Evolutionary conservation across 2,888 invertebrate genomes (phyloP).

Genomic region (Amphipoea lucens): DNA sequence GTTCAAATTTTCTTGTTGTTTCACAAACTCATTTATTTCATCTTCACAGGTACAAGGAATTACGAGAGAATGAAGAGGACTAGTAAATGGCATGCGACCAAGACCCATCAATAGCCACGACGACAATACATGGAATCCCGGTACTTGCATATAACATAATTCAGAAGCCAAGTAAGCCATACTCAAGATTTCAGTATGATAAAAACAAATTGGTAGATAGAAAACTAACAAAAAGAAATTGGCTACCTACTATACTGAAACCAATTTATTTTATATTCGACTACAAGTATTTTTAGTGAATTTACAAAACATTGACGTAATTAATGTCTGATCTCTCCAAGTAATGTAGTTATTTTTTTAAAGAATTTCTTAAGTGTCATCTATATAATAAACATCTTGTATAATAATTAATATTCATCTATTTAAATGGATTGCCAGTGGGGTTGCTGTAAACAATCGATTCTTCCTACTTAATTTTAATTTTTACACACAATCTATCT

Average conservation of each 20-base stretch:
- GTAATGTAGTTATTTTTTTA: background rate
- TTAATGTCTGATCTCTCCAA: background rate
- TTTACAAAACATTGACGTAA: background rate
- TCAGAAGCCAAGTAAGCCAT: too few species aligned
- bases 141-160: background rate
- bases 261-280: background rate
- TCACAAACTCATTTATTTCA: background rate
- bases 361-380: too few species aligned
- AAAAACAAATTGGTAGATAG: background rate
- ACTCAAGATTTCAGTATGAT: background rate
- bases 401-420: background rate
- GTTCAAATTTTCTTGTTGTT: background rate
- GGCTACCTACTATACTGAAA: background rate
- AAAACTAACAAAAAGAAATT: background rate
- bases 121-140: background rate
- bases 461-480: too few species aligned
- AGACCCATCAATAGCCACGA: background rate
- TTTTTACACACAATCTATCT: too few species aligned
- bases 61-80: background rate
- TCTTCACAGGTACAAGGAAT: conserved; percentile 1
- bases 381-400: background rate
- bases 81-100: background rate
- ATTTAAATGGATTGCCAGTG: too few species aligned
- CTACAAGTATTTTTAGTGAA: background rate
- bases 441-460: too few species aligned